Conservation (phyloP, 2,113 vertebrate species). For the Nycticryphes semicollaris region DNA sequence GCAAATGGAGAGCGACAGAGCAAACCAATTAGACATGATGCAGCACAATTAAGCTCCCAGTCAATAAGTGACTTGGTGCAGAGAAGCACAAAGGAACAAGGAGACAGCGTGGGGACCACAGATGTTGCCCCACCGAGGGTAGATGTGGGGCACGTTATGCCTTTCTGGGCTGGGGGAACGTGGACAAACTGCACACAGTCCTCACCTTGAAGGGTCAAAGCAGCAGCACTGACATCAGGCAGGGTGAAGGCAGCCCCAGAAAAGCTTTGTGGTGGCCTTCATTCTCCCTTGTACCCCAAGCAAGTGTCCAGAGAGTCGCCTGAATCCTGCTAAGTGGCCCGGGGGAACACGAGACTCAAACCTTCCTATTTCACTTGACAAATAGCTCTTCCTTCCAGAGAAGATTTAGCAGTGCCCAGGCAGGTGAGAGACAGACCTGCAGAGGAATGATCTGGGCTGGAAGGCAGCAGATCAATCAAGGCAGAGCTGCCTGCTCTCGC, state of each 20-base stretch:
- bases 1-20: slow-evolving; percentile 38
- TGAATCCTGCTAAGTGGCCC: neutral
- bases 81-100: neutral
- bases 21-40: slow-evolving; percentile 35
- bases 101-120: neutral
- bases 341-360: neutral
- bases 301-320: neutral
- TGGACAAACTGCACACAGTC: neutral
- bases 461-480: slow-evolving; percentile 40
- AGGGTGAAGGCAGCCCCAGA: neutral
- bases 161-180: neutral
- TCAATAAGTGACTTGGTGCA: neutral
- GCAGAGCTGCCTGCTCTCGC: neutral
- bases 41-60: slow-evolving; percentile 25
- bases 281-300: neutral
- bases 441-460: neutral
- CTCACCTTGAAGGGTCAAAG: neutral
- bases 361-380: slow-evolving; percentile 23
- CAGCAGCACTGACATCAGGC: neutral
- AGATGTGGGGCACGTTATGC: neutral
- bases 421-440: slow-evolving; percentile 34
- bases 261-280: neutral
- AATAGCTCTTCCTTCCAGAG: slow-evolving; percentile 12
- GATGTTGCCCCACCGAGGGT: neutral
- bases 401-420: slow-evolving; percentile 30